Percentiles rank a stretch among this genome's conserved stretches.
These are phyloP conservation scores for Deilephila elpenor DNA, from an alignment of 2,888 invertebrate genomes.

Conservation along the genomic window DNA sequence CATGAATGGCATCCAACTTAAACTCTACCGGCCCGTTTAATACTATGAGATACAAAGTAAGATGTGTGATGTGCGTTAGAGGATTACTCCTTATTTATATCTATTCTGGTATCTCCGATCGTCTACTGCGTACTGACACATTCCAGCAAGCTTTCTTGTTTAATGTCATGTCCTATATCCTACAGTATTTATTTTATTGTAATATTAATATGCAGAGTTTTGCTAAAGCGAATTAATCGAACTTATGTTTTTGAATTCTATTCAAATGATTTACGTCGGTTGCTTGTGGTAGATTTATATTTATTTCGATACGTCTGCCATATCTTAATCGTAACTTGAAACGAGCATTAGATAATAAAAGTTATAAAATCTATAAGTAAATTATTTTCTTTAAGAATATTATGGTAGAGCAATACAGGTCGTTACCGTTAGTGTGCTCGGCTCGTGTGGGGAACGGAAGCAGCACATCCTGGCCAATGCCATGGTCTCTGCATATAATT, in stretches of 20 bases:
- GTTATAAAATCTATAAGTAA: conserved; percentile 35
- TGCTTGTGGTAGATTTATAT: not conserved
- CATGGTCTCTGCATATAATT: conserved; percentile 58
- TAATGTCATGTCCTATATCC: not conserved
- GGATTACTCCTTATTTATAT: not conserved
- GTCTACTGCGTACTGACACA: not conserved
- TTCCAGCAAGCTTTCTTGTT: not conserved
- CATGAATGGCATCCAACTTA: not conserved
- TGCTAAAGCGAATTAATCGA: no score
- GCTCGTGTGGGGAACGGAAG: conserved; percentile 68
- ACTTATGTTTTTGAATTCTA: no score
- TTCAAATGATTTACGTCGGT: no score
- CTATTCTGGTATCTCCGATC: conserved; percentile 3
- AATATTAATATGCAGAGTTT: no score
- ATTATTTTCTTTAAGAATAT: conserved; percentile 48
- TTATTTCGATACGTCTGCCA: not conserved
- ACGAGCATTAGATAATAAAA: not conserved
- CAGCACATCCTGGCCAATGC: conserved; percentile 71
- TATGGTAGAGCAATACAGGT: conserved; percentile 33
- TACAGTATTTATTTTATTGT: no score
- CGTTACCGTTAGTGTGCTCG: conserved; percentile 66
- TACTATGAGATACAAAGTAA: not conserved
- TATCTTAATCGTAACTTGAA: not conserved
- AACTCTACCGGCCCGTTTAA: not conserved
- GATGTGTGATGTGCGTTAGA: not conserved